A percentile compares a stretch with the other conserved stretches of the same genome.
Conservation (phyloP, 2,797 vertebrate genomes). For the Molossus molossus region DNA sequence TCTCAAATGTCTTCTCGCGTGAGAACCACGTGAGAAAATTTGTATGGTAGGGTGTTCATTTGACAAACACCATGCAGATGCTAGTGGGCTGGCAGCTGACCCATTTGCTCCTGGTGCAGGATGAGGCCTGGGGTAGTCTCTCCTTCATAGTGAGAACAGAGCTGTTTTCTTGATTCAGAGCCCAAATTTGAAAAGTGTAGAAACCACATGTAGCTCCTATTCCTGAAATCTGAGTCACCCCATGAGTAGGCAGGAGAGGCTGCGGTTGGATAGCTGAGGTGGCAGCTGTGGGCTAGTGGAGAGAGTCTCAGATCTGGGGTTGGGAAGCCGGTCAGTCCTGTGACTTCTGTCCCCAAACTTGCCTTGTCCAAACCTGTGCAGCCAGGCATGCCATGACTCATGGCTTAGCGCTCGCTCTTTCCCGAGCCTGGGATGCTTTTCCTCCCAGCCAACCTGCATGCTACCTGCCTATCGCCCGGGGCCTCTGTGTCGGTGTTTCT, state of each 20-base stretch:
- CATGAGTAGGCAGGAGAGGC: not conserved
- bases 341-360: not conserved
- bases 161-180: not conserved
- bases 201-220: not conserved
- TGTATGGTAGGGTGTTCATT: not conserved
- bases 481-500: not conserved
- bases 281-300: fast-evolving
- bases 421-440: fast-evolving
- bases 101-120: not conserved
- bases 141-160: not conserved
- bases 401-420: not conserved
- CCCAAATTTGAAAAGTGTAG: not conserved
- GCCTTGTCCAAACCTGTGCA: not conserved
- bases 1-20: not conserved
- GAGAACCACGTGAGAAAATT: not conserved
- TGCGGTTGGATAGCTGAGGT: not conserved
- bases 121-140: not conserved
- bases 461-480: fast-evolving
- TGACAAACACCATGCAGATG: not conserved
- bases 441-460: fast-evolving
- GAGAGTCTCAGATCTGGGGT: not conserved
- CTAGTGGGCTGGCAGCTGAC: not conserved
- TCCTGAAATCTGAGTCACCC: not conserved
- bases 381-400: fast-evolving
- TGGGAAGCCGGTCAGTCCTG: not conserved